Conservation (phyloP, 2,113 vertebrate species). For the Labrus mixtus region DNA sequence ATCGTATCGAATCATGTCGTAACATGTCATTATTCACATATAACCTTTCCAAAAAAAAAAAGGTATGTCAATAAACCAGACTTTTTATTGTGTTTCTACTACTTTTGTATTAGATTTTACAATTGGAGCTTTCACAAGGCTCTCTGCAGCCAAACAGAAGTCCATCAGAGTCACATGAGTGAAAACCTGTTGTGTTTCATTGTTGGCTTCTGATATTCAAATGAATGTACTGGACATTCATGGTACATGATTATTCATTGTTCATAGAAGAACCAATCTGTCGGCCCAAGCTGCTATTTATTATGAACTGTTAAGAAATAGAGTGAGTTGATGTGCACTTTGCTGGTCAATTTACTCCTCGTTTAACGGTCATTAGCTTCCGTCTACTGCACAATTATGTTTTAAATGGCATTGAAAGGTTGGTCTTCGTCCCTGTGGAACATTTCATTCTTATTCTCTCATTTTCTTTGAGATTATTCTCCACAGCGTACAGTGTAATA, state of each 20-base stretch:
- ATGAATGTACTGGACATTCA: conserved; percentile 42
- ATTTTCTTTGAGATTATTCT: neutral
- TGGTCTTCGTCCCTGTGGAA: conserved; percentile 5
- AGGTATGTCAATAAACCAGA: no score
- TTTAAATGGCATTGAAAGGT: conserved; percentile 29
- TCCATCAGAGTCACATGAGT: conserved; percentile 13
- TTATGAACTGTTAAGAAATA: conserved; percentile 30
- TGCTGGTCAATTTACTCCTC: conserved; percentile 38
- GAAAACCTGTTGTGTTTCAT: conserved; percentile 41
- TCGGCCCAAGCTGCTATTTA: conserved; percentile 46
- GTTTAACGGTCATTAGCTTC: conserved; percentile 24
- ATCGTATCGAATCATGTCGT: no score
- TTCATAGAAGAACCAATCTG: conserved; percentile 59
- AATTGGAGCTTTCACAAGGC: no score
- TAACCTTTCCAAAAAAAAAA: no score
- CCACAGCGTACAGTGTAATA: no score
- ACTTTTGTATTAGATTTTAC: no score
- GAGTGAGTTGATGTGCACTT: conserved; percentile 31
- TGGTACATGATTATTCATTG: conserved; percentile 42
- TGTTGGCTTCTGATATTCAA: conserved; percentile 32
- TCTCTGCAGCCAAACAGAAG: conserved; percentile 26
- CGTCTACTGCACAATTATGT: conserved; percentile 4
- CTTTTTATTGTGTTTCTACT: no score
- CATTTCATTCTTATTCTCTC: neutral
- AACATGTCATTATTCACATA: no score